Evolutionary conservation across 1,140 invertebrate species (phyloP).

Genomic region (Aphelenchoides besseyi): DNA sequence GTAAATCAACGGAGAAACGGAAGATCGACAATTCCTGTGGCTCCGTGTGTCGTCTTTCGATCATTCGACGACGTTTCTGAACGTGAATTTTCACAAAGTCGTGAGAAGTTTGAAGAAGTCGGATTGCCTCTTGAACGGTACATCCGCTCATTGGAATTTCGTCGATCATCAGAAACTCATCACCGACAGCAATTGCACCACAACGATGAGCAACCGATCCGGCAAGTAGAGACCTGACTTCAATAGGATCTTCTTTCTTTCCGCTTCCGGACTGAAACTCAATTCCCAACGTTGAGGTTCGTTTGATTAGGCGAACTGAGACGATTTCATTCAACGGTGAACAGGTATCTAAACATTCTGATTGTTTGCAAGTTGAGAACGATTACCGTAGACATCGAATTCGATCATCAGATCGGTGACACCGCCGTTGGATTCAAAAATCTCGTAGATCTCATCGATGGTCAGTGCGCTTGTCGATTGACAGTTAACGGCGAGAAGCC

Average conservation of each 20-base stretch:
- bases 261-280: background rate
- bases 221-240: background rate
- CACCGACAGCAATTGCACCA: constrained; percentile 14
- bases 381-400: constrained; percentile 22
- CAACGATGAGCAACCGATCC: constrained; percentile 4
- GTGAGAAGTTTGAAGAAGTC: constrained; percentile 10
- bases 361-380: too few species aligned
- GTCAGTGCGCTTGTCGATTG: constrained; percentile 1
- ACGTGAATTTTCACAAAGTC: constrained; percentile 12
- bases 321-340: background rate
- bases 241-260: constrained; percentile 13
- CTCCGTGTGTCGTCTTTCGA: background rate
- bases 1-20: background rate
- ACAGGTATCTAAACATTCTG: constrained; percentile 2
- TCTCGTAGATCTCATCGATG: background rate
- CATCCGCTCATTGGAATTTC: constrained; percentile 16
- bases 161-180: constrained; percentile 16
- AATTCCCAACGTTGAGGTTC: background rate
- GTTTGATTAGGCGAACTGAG: constrained; percentile 10
- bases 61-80: background rate
- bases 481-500: background rate
- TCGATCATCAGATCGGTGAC: background rate
- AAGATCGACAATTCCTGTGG: background rate
- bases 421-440: background rate
- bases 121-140: constrained; percentile 13